Base-by-base conservation (phyloP, 1,140 invertebrate genomes). In the Bombus pascuorum region DNA sequence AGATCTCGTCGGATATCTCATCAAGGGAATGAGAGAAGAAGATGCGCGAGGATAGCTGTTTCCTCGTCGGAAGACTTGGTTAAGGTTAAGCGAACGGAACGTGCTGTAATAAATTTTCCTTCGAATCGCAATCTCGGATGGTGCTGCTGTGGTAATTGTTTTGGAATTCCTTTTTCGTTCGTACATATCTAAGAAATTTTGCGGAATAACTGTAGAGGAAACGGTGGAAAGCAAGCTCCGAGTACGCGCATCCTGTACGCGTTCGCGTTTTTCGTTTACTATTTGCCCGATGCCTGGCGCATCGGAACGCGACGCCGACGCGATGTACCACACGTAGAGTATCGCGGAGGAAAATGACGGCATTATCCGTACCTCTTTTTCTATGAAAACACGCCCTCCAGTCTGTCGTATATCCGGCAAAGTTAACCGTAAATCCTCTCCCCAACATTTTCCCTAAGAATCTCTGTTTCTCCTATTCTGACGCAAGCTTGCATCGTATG, bases 1-100 rank as follows among this genome's bases (percentile, higher is more conserved):
- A 79, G 68, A 9, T 53, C 82, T 76, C 85, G 68, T 90, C 88
- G 76, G 66, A 34, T 3, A n/a, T 53, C 74, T 87, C 88, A 65
- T 85, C 88, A 53, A 75, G 70, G 65, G 76, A 87, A 85, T 71
- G 88, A 89, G 70, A 32, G 59, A 73, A 81, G 81, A 81, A 6
- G 25, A 25, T 13, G 6, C 53, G 12, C 34, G 74, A 62, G 28
- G 74, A 37, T 37, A 34, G 28, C 34, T 65, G 34, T 15, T 47
- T 32, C 32, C 15, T 12, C 75, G 32, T 5, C 28, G 37, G 13
- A 32, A 42, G 2, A 77, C 25, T 66, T 75, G 44, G 75, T 81
- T 59, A 57, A n/a, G 47, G 75, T 85, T 59, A 44, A n/a, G 47
- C 53, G 73, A 86, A 88, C 81, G 78, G 62, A 34, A 42, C 32